phyloP scores from a whole-genome alignment of 2,888 invertebrate species.

The Brachypterus glaber region DNA sequence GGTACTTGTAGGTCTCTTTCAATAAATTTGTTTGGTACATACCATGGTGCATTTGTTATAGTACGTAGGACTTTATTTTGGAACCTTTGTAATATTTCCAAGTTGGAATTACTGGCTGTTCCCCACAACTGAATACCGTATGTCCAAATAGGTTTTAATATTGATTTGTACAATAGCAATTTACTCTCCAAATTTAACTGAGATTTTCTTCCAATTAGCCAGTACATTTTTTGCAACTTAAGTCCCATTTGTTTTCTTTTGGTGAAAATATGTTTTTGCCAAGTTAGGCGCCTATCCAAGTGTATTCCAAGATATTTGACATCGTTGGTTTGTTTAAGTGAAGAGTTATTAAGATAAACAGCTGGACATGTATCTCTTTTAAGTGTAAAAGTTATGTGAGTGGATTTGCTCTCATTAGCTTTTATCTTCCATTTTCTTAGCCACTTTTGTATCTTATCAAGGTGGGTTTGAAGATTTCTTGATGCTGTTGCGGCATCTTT shows the following conservation, averaged over 20 bases:
- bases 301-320: slow-evolving; percentile 15
- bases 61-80: too few species aligned
- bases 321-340: slow-evolving; percentile 3
- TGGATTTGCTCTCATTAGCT: slow-evolving; percentile 13
- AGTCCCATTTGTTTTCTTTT: slow-evolving; percentile 14
- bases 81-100: too few species aligned
- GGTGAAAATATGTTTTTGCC: slow-evolving; percentile 13
- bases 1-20: too few species aligned
- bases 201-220: slow-evolving; percentile 16
- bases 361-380: slow-evolving; percentile 16
- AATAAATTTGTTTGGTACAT: too few species aligned
- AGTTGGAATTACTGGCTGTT: too few species aligned
- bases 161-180: slow-evolving; percentile 14
- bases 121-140: too few species aligned
- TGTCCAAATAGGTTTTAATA: slow-evolving; percentile 13
- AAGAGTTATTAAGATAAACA: slow-evolving; percentile 7
- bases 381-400: slow-evolving; percentile 18
- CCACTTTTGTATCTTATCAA: slow-evolving; percentile 17
- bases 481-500: slow-evolving; percentile 14
- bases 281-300: slow-evolving; percentile 13
- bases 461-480: slow-evolving; percentile 16
- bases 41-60: too few species aligned
- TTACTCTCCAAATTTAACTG: slow-evolving; percentile 14
- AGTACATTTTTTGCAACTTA: slow-evolving; percentile 12
- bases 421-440: slow-evolving; percentile 18